phyloP scores from a whole-genome alignment of 2,113 vertebrate genomes.

The Bambusicola thoracicus region DNA sequence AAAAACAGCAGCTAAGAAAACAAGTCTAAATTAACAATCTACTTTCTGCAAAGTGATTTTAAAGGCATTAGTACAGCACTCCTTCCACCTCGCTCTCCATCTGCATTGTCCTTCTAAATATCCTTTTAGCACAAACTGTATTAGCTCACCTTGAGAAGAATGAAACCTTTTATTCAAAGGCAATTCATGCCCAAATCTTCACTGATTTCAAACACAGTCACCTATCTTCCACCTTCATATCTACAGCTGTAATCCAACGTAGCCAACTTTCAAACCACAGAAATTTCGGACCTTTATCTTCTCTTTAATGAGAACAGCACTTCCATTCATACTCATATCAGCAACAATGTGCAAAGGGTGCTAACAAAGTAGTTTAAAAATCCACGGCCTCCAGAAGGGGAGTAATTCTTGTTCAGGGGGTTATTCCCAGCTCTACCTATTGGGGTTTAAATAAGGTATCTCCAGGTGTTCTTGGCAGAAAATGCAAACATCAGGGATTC shows the following conservation, averaged over 20 bases:
- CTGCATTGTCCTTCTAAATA: constrained; percentile 52
- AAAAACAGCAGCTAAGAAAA: constrained; percentile 56
- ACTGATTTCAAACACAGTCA: neutral
- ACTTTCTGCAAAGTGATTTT: constrained; percentile 68
- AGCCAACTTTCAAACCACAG: neutral
- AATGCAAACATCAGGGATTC: neutral
- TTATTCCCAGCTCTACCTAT: neutral
- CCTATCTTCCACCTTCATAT: neutral
- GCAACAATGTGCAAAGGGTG: neutral
- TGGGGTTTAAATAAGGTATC: neutral
- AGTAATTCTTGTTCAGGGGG: neutral
- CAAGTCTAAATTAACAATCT: constrained; percentile 67
- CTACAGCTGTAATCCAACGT: neutral
- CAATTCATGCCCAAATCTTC: constrained; percentile 29
- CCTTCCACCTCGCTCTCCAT: constrained; percentile 4
- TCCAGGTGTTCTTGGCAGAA: neutral
- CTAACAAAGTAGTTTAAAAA: neutral
- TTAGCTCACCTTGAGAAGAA: constrained; percentile 60
- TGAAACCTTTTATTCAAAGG: constrained; percentile 45
- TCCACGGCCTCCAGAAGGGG: neutral
- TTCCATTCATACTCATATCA: neutral
- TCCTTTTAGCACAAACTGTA: constrained; percentile 19
- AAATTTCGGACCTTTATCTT: neutral
- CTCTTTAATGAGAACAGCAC: neutral
- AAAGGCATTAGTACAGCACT: constrained; percentile 46